Conservation (phyloP, 2,888 invertebrate genomes). For the Hyposoter dolosus region DNA sequence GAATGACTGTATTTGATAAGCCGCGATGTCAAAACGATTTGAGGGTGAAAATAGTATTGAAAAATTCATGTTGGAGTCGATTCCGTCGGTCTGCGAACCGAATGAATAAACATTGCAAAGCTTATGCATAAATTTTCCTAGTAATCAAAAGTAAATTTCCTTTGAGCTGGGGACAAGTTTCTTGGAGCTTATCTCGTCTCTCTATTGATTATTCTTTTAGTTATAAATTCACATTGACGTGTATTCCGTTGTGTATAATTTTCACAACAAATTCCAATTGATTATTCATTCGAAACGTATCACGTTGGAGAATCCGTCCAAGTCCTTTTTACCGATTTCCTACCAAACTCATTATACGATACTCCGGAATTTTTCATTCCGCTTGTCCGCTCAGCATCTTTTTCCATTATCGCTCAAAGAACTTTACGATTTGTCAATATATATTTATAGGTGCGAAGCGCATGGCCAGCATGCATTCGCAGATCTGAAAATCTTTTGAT, state of each 20-base stretch:
- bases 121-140: slow-evolving; percentile 21
- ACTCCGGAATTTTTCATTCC: slow-evolving; percentile 1
- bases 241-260: neutral
- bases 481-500: neutral
- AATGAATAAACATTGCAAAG: slow-evolving; percentile 26
- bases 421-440: neutral
- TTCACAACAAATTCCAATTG: neutral
- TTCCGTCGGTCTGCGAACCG: slow-evolving; percentile 1
- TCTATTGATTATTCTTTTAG: neutral
- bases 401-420: slow-evolving; percentile 5
- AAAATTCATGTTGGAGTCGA: slow-evolving; percentile 3
- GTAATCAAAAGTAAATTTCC: neutral
- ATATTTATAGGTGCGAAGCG: neutral
- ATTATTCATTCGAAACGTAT: neutral
- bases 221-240: neutral
- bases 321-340: neutral
- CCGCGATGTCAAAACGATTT: neutral
- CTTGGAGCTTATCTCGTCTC: neutral
- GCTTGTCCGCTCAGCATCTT: slow-evolving; percentile 13
- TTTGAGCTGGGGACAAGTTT: slow-evolving; percentile 10
- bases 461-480: neutral
- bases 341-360: neutral
- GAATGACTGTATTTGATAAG: slow-evolving; percentile 39
- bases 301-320: neutral
- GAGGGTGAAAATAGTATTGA: neutral